These are phyloP conservation scores for Macrostomum cliftonense DNA, from an alignment of 2,888 invertebrate genomes.

Conservation along the genomic window DNA sequence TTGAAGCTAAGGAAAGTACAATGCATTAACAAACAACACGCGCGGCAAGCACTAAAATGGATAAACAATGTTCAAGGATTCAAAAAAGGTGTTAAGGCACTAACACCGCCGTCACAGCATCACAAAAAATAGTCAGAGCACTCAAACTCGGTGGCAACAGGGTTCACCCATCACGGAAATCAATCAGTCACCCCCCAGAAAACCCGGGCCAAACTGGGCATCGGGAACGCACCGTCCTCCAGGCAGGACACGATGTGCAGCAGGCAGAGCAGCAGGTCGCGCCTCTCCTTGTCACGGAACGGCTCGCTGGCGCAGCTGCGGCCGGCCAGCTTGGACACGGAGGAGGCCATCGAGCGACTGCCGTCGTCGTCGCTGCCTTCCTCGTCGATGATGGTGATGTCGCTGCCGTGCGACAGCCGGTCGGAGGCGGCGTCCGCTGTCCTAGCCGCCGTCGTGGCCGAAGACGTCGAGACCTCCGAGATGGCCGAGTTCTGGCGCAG, in stretches of 20 bases:
- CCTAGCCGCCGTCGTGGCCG: conserved; percentile 13
- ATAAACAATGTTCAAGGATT: too few species aligned
- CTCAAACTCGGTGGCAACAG: too few species aligned
- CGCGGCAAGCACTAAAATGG: too few species aligned
- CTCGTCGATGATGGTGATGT: conserved; percentile 1
- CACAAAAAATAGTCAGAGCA: too few species aligned
- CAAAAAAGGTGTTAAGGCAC: too few species aligned
- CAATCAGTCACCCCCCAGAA: too few species aligned
- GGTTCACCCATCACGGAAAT: too few species aligned
- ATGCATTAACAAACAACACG: too few species aligned
- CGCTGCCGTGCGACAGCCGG: conserved; percentile 1
- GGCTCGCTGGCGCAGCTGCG: conserved; percentile 15
- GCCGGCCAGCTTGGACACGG: conserved; percentile 13
- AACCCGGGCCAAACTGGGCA: too few species aligned
- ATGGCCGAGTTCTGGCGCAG: neutral
- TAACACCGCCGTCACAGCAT: too few species aligned
- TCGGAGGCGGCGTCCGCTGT: conserved; percentile 11
- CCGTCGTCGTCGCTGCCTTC: conserved; percentile 2
- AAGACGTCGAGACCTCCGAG: neutral
- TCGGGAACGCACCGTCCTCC: conserved; percentile 49
- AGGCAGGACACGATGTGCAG: conserved; percentile 73
- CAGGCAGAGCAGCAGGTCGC: conserved; percentile 68
- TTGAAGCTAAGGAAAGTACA: too few species aligned
- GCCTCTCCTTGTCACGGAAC: conserved; percentile 13
- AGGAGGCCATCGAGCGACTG: conserved; percentile 4